Base-by-base conservation (phyloP, 2,113 vertebrate genomes). In the Mormoops blainvillei region DNA sequence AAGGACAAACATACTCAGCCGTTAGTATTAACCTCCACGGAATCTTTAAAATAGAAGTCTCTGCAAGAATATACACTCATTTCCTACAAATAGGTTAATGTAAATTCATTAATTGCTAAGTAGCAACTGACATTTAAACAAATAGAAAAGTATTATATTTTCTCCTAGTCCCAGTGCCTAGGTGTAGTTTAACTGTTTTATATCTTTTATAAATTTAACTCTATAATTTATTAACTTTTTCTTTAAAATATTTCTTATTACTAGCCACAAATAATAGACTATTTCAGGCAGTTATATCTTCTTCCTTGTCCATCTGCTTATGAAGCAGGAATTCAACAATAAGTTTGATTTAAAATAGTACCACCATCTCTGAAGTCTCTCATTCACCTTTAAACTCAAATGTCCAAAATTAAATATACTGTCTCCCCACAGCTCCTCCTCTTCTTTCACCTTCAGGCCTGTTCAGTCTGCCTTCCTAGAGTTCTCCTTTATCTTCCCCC, bases 261-360 rank as follows among this genome's bases (percentile, higher is more conserved):
- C 18, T 13, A 38, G 48, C 9, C 48, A 80, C 65, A 85, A 78
- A 41, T 31, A 81, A 73, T 89, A 85, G 20, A 54, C n/a, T 54
- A 71, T 74, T 85, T 92, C 65, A 3, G n/a, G 26, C 38, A 45
- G 18, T 81, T 94, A 63, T 70, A 86, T 86, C 52, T 96, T 70
- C 67, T 94, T 86, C 82, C 56, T 97, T n/a, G 36, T 61, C 78
- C 84, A 92, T 81, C 78, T 81, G 65, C 19, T 28, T 86, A 76
- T 61, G 33, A 76, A 89, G 9, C 31, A 76, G 16, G 20, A 81
- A 94, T 92, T 81, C 54, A 87, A n/a, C 3, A 36, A 7, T 85
- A 61, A 93, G 18, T 41, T 45, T 70, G 43, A 58, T 18, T 83
- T 73, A 94, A 67, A 96, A 94, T 87, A 83, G 24, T 63, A 89